Base-by-base conservation (phyloP, 1,140 invertebrate species). In the Brachionus plicatilis region DNA sequence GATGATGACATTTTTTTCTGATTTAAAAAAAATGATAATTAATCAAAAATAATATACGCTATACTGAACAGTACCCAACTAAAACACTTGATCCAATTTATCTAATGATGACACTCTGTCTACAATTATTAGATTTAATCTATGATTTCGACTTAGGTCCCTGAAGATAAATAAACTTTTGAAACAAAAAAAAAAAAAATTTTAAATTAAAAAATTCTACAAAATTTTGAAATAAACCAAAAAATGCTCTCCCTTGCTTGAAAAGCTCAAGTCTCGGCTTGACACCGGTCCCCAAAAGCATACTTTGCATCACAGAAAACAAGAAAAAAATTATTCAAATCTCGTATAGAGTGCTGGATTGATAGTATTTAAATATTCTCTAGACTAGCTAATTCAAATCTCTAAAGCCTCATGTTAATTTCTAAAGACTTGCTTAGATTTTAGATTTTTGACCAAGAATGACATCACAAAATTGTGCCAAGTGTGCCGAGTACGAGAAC, bases 71-170 rank as follows among this genome's bases (percentile, higher is more conserved):
- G 68, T 72, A 72, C 37, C 68, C 12, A 43, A 8, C 5, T 41
- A 17, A 72, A 41, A 8, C 20, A 43, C 11, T 12, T 12, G 20
- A 45, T 24, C 20, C 20, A 72, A 72, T 41, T 72, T 72, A 72
- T 72, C 68, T 72, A 33, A 72, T 72, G 68, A 72, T 72, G 68
- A 72, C 68, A 72, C 68, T 72, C 0, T 72, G 68, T 72, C 68
- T 72, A 72, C 6, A 72, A 41, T 41, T n/a, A 20, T 43, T 72
- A 41, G 37, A 43, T 41, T 72, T 41, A 72, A 72, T 72, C 68
- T 72, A 72, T 72, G 68, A 72, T 72, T 72, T 17, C 68, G 68
- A 72, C 68, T 72, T 72, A 72, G 68, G 68, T 72, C 68, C 68
- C 68, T 72, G 68, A 72, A 72, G 68, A 72, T 72, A 72, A 72